Conservation (phyloP, 1,140 invertebrate species). For the Heliconius nattereri region DNA sequence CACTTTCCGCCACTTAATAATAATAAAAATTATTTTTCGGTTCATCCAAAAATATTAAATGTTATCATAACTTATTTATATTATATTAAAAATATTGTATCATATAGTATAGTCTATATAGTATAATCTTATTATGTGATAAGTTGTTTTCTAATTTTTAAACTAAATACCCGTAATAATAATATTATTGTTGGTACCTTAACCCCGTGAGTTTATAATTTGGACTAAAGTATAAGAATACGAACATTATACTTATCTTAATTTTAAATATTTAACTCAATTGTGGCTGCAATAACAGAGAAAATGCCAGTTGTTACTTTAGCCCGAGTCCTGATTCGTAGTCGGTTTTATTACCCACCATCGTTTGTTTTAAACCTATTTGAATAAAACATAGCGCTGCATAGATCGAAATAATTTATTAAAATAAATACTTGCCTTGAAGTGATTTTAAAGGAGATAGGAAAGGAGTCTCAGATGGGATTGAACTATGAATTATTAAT, state of each 20-base stretch:
- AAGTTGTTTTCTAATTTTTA: no score
- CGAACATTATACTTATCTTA: conserved; percentile 49
- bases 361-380: conserved; percentile 57
- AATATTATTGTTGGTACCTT: neutral
- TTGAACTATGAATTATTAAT: conserved; percentile 16
- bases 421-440: conserved; percentile 15
- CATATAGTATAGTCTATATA: no score
- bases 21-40: no score
- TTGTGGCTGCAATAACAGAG: conserved; percentile 22
- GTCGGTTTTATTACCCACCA: conserved; percentile 43
- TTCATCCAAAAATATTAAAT: no score
- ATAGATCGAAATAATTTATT: conserved; percentile 30
- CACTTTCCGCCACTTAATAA: neutral
- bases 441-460: conserved; percentile 19
- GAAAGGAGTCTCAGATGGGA: neutral
- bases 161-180: no score
- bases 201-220: neutral
- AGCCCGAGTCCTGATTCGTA: conserved; percentile 34
- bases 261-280: conserved; percentile 37
- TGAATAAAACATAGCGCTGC: conserved; percentile 42
- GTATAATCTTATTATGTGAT: no score
- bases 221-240: conserved; percentile 33
- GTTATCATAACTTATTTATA: no score
- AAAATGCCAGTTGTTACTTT: conserved; percentile 26
- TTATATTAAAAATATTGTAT: no score